These are phyloP conservation scores for Brenthis hecate DNA, from an alignment of 2,888 invertebrate species.

Conservation along the genomic window DNA sequence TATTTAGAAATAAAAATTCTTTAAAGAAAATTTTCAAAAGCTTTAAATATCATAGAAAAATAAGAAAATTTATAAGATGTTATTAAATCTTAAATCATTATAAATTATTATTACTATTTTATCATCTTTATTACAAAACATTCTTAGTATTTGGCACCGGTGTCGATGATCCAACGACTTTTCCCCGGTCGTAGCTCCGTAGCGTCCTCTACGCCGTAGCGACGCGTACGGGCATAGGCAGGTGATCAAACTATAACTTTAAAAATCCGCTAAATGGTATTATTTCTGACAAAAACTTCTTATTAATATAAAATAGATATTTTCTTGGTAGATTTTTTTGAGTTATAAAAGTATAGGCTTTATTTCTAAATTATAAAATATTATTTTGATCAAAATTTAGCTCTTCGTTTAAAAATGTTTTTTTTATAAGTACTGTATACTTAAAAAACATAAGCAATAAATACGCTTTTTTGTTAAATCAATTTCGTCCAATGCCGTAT, in stretches of 20 bases:
- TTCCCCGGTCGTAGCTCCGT: constrained; percentile 46
- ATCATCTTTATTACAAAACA: constrained; percentile 3
- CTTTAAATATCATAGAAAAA: no score
- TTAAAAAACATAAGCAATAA: no score
- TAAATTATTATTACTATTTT: neutral
- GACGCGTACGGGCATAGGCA: constrained; percentile 4
- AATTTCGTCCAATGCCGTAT: neutral
- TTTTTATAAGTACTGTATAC: no score
- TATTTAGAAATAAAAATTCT: no score
- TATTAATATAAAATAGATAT: neutral
- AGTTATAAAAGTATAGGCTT: no score
- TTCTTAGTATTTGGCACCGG: constrained; percentile 10
- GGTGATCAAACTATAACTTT: neutral
- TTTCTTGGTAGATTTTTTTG: neutral
- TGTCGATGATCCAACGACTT: constrained; percentile 39
- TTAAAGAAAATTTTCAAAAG: no score
- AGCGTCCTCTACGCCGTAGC: constrained; percentile 49
- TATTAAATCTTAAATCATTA: neutral
- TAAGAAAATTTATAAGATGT: no score
- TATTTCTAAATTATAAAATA: no score
- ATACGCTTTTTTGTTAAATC: neutral
- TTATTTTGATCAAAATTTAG: no score
- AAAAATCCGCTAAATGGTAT: neutral
- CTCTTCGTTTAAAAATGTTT: no score
- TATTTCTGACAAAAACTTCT: neutral